These are phyloP conservation scores for Idris sp. DNA, from an alignment of 1,140 invertebrate species.

Conservation along the genomic window DNA sequence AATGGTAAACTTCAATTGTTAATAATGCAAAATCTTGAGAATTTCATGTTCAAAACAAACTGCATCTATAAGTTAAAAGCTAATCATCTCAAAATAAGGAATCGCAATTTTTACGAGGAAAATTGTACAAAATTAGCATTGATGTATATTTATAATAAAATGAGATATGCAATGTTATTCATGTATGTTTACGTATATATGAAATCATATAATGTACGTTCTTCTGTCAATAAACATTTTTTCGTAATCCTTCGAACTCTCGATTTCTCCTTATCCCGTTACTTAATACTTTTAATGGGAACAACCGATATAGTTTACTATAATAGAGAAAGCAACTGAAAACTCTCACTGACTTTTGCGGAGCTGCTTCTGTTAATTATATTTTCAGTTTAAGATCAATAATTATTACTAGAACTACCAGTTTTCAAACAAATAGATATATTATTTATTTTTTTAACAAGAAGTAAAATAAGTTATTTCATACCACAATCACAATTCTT, in stretches of 20 bases:
- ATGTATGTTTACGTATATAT: too few relatives aligned
- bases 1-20: too few relatives aligned
- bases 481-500: neutral
- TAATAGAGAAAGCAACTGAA: conserved; percentile 45
- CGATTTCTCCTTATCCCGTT: conserved; percentile 65
- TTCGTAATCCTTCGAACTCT: conserved; percentile 46
- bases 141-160: too few relatives aligned
- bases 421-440: neutral
- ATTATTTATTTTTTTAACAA: neutral
- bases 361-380: conserved; percentile 13
- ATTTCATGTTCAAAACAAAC: too few relatives aligned
- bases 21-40: too few relatives aligned
- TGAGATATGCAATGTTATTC: too few relatives aligned
- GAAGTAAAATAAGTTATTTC: neutral
- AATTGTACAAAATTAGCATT: too few relatives aligned
- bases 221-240: conserved; percentile 52
- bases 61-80: too few relatives aligned
- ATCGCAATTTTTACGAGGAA: too few relatives aligned
- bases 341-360: conserved; percentile 31
- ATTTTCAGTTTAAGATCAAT: conserved; percentile 7
- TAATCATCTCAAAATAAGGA: too few relatives aligned
- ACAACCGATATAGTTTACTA: conserved; percentile 34
- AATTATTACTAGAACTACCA: neutral
- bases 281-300: conserved; percentile 49
- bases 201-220: too few relatives aligned